These are phyloP conservation scores for Romanogobio albipinnatus DNA, from an alignment of 2,113 vertebrate genomes.

Conservation along the genomic window DNA sequence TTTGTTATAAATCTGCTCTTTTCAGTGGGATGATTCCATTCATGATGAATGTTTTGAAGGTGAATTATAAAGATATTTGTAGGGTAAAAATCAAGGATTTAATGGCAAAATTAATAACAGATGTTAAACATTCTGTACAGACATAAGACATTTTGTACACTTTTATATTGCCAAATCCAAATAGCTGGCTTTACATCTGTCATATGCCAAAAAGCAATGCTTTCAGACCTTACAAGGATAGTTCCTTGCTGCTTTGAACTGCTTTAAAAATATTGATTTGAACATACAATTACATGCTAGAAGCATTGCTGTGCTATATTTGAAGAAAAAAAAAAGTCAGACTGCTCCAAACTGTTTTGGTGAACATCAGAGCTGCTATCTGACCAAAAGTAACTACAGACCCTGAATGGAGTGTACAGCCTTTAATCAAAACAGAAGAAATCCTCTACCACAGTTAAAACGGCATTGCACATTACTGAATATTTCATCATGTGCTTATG, in stretches of 20 bases:
- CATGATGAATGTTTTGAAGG: neutral
- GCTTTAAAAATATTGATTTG: neutral
- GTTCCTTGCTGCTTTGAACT: neutral
- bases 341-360: no score
- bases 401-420: neutral
- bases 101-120: neutral
- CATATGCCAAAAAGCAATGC: neutral
- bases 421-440: neutral
- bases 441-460: neutral
- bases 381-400: constrained; percentile 6
- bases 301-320: constrained; percentile 5
- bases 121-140: neutral
- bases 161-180: neutral
- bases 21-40: constrained; percentile 1
- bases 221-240: neutral
- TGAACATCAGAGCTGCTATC: neutral
- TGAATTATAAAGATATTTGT: constrained; percentile 6
- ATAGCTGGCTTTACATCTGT: neutral
- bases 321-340: neutral
- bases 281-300: constrained; percentile 1
- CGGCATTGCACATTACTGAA: neutral
- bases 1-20: neutral
- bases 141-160: neutral
- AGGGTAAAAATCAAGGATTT: neutral
- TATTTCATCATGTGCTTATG: neutral